These are phyloP conservation scores for Arnoldichthys spilopterus DNA, from an alignment of 2,797 vertebrate species.

Conservation along the genomic window DNA sequence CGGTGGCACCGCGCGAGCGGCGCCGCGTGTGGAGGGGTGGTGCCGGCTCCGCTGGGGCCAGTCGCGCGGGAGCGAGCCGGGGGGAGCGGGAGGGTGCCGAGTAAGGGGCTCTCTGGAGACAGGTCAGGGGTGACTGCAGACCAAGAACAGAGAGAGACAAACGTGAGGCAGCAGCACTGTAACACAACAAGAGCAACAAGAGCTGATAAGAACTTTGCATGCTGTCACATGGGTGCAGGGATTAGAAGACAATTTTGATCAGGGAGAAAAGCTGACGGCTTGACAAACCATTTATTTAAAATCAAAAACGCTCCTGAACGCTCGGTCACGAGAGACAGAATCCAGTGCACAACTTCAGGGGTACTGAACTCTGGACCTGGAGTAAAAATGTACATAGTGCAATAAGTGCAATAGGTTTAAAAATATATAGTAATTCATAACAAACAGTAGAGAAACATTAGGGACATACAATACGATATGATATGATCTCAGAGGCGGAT, in stretches of 20 bases:
- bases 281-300: no score
- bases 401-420: no score
- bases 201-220: background rate
- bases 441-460: no score
- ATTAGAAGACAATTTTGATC: no score
- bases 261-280: no score
- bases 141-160: background rate
- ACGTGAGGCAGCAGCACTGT: background rate
- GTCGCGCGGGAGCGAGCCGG: constrained; percentile 20
- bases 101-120: constrained; percentile 72
- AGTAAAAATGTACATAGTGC: no score
- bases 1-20: constrained; percentile 39
- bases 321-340: background rate
- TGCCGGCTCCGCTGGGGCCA: constrained; percentile 37
- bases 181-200: background rate
- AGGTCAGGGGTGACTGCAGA: constrained; percentile 75
- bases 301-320: background rate
- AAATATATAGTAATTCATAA: no score
- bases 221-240: no score
- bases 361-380: no score
- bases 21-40: constrained; percentile 17
- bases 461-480: no score
- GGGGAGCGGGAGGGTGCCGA: constrained; percentile 56
- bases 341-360: background rate
- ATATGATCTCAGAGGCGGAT: no score